Evolutionary conservation across 2,113 vertebrate genomes (phyloP).

Genomic region (Nannobrachium achirus): DNA sequence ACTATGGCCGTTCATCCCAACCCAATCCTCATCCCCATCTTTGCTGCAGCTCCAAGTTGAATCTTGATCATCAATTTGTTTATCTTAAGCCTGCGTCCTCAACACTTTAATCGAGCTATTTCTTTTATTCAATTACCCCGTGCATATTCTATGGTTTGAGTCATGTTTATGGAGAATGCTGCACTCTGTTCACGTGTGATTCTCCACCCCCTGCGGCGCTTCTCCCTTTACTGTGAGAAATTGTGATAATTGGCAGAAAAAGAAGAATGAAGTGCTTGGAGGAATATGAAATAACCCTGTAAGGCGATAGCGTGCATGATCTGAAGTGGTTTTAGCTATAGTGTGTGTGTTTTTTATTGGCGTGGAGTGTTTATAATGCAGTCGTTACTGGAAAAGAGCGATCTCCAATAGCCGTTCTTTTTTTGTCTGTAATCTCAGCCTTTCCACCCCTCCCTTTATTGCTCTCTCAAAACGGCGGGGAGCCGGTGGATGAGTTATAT

Average conservation of each 20-base stretch:
- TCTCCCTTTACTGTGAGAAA: constrained; percentile 29
- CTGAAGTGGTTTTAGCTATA: constrained; percentile 7
- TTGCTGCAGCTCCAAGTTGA: constrained; percentile 7
- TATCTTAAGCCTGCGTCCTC: constrained; percentile 43
- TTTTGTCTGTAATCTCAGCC: constrained; percentile 34
- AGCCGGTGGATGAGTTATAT: constrained; percentile 33
- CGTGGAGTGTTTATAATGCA: constrained; percentile 5
- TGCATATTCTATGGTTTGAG: constrained; percentile 46
- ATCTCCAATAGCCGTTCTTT: constrained; percentile 7
- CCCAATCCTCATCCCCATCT: too few relatives aligned
- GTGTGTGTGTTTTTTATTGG: constrained; percentile 2
- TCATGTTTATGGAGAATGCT: constrained; percentile 31
- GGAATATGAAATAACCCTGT: constrained; percentile 29
- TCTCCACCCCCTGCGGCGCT: constrained; percentile 34
- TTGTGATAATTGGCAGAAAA: constrained; percentile 42
- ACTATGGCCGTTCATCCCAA: too few relatives aligned
- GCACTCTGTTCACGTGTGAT: constrained; percentile 9
- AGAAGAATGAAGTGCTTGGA: constrained; percentile 18
- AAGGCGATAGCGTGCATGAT: constrained; percentile 7
- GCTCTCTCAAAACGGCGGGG: constrained; percentile 20
- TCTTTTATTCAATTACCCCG: constrained; percentile 22
- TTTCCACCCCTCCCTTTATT: constrained; percentile 31
- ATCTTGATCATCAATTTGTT: constrained; percentile 23
- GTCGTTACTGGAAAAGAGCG: constrained; percentile 21
- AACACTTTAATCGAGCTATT: constrained; percentile 37